A percentile compares a stretch with the other conserved stretches of the same genome.
Conservation (phyloP, 2,113 vertebrate genomes). For the Crotalus horridus region DNA sequence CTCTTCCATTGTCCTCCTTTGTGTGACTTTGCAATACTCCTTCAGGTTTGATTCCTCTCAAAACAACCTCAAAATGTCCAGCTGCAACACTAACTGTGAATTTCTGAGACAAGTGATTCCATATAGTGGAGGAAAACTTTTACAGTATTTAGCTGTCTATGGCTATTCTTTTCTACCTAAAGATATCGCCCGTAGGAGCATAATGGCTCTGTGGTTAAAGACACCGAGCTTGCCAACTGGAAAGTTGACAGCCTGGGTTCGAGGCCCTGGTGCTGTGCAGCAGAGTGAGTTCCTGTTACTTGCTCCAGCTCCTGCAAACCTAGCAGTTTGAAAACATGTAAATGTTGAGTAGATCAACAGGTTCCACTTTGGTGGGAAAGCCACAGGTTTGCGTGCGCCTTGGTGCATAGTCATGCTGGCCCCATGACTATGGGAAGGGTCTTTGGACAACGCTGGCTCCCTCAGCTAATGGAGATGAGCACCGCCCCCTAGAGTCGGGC, state of each 20-base stretch:
- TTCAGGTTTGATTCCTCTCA: background rate
- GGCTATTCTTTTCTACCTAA: background rate
- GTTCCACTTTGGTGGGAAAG: background rate
- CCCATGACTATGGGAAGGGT: background rate
- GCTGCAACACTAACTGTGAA: background rate
- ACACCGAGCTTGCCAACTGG: background rate
- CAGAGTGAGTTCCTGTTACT: background rate
- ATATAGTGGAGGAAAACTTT: background rate
- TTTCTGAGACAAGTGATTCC: background rate
- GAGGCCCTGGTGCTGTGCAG: no score
- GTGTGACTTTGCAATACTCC: background rate
- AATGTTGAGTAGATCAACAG: background rate
- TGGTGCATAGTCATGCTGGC: background rate
- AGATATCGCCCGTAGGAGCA: background rate
- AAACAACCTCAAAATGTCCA: background rate
- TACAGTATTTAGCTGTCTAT: background rate
- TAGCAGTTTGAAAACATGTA: background rate
- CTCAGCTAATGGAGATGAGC: background rate
- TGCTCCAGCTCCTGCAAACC: background rate
- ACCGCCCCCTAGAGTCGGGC: background rate
- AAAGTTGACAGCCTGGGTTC: background rate
- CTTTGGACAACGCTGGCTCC: background rate
- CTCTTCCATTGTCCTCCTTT: background rate
- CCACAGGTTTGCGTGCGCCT: background rate
- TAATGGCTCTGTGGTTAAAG: background rate